Percentiles rank a stretch among this genome's conserved stretches.
Evolutionary conservation across 2,113 vertebrate genomes (phyloP).

Genomic region (Phyllostomus discolor): DNA sequence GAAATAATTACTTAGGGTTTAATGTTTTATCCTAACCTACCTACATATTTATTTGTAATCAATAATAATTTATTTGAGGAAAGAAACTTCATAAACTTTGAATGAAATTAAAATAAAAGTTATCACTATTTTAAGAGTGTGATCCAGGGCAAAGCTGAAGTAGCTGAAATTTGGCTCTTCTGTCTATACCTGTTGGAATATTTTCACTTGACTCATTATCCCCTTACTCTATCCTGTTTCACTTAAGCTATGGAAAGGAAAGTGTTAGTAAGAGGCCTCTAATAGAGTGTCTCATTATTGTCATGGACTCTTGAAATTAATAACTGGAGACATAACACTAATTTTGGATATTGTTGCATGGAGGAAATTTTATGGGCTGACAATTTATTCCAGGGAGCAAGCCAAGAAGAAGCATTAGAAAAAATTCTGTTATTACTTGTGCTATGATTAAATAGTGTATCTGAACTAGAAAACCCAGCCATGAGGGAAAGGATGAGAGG

Average conservation of each 20-base stretch:
- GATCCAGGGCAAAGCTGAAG: neutral
- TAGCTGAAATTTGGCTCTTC: neutral
- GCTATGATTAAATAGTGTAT: neutral
- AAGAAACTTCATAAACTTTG: neutral
- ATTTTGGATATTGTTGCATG: neutral
- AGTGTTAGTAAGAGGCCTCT: neutral
- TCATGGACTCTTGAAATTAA: neutral
- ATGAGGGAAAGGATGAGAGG: neutral
- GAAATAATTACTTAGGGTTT: neutral
- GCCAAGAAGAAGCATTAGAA: neutral
- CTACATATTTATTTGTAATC: neutral
- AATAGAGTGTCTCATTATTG: neutral
- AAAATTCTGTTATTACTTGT: neutral
- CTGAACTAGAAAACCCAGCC: neutral
- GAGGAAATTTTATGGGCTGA: neutral
- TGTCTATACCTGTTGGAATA: neutral
- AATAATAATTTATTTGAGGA: neutral
- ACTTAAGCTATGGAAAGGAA: neutral
- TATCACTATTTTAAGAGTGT: neutral
- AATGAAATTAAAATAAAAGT: slow-evolving; percentile 28
- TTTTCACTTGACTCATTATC: neutral
- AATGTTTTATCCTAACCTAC: neutral
- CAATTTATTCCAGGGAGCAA: neutral
- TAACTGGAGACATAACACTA: neutral
- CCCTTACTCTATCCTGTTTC: neutral